Evolutionary conservation across 2,888 invertebrate species (phyloP), one percentile per base, ranked within the genome.

Genomic region (Xestia c-nigrum): DNA sequence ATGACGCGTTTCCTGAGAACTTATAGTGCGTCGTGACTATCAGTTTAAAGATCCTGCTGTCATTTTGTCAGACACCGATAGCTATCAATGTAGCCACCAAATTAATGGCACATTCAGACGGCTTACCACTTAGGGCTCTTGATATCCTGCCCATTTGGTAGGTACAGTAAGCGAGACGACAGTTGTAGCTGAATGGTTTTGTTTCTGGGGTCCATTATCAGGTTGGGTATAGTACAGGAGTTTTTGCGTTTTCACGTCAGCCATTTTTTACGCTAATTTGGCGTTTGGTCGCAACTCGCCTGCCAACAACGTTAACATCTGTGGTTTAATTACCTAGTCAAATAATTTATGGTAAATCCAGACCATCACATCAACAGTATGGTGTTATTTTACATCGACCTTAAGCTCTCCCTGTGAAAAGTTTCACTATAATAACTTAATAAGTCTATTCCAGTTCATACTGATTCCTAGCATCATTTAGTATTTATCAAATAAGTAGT

Each of bases 1-100:
- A 63, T 69, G 78, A 83, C 64, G 83, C 21, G 67, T 65, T 65
- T 65, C 52, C 31, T 64, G 59, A 73, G 5, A 43, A 50, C 14
- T 63, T 31, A 64, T 31, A 5, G 50, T 59, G 77, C n/a, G 10
- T 69, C 19, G 50, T 59, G 71, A 5, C 67, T 47, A 46, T 82
- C 40, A 16, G 55, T 70, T 55, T 66, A 55, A 43, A n/a, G 61
- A 38, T 52, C 59, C 55, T 47, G 72, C n/a, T 67, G 14, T 40
- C 14, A 81, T 59, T 55, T 55, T 38, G 38, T 57, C 74, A 70
- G 52, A 14, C n/a, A 10, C 55, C 55, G 40, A 57, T 64, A 31
- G 55, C 10, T 57, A 64, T 80, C 73, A 78, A 70, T 38, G 31
- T 68, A 76, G 10, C 31, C 59, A 61, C 21, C 31, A 72, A 52